Evolutionary conservation across 1,140 invertebrate genomes (phyloP).

Genomic region (Oppia nitens): DNA sequence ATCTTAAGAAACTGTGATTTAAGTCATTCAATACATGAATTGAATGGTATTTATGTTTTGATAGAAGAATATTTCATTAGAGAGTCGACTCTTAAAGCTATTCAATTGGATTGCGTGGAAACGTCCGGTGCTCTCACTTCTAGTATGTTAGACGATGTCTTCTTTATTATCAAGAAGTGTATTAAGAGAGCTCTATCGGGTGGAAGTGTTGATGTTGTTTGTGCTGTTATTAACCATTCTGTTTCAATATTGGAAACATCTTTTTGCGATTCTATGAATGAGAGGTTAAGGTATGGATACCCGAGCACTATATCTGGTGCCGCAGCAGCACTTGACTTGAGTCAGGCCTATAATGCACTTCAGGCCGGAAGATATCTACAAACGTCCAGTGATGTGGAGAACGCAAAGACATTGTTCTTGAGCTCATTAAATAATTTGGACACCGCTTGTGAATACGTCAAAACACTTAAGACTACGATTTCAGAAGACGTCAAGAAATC

Average conservation of each 20-base stretch:
- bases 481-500: constrained; percentile 30
- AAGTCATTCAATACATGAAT: constrained; percentile 66
- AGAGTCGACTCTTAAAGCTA: constrained; percentile 72
- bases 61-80: constrained; percentile 92
- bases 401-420: constrained; percentile 49
- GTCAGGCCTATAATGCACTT: constrained; percentile 44
- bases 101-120: constrained; percentile 15
- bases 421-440: constrained; percentile 87
- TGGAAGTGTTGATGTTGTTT: constrained; percentile 82
- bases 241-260: constrained; percentile 70
- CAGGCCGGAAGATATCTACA: constrained; percentile 52
- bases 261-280: constrained; percentile 55
- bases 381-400: constrained; percentile 35
- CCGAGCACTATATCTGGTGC: constrained; percentile 35
- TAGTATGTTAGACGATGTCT: constrained; percentile 91
- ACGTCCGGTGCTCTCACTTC: constrained; percentile 54
- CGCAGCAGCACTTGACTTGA: constrained; percentile 55
- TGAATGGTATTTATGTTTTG: constrained; percentile 72
- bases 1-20: constrained; percentile 58
- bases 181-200: constrained; percentile 71
- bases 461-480: constrained; percentile 42
- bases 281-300: constrained; percentile 55
- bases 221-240: constrained; percentile 89
- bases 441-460: constrained; percentile 71
- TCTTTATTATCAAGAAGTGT: constrained; percentile 93